Evolutionary conservation across 1,140 invertebrate species (phyloP).

Genomic region (Plectrocnemia conspersa): DNA sequence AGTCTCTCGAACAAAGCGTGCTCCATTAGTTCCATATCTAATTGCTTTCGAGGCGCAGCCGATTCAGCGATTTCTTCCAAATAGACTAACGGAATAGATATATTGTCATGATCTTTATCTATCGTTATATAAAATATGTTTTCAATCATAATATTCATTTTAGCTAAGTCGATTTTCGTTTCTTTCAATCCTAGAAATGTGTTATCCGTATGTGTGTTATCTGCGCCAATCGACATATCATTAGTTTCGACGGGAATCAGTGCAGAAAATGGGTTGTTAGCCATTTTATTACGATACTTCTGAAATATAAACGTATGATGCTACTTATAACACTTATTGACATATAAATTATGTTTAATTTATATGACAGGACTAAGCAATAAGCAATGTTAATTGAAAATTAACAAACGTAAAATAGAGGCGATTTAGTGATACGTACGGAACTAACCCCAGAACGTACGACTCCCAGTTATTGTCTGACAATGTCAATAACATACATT

Average conservation of each 20-base stretch:
- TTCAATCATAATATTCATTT: conserved; percentile 52
- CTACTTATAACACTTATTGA: too few species aligned
- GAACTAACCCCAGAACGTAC: too few species aligned
- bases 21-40: conserved; percentile 63
- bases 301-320: too few species aligned
- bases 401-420: not conserved
- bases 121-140: conserved; percentile 66
- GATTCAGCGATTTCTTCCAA: conserved; percentile 54
- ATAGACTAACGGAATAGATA: conserved; percentile 51
- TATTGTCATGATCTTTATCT: conserved; percentile 41
- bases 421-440: not conserved
- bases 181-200: not conserved
- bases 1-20: conserved; percentile 77
- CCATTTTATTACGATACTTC: not conserved
- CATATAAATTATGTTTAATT: too few species aligned
- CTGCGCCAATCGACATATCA: not conserved
- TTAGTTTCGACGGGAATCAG: conserved; percentile 6
- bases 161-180: conserved; percentile 3
- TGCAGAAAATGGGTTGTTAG: conserved; percentile 27
- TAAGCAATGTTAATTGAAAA: too few species aligned
- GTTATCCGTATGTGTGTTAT: not conserved
- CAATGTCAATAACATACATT: not conserved
- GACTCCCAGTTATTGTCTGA: not conserved
- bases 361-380: too few species aligned
- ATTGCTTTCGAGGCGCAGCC: conserved; percentile 45